phyloP scores from a whole-genome alignment of 2,888 invertebrate genomes.

The Antheraea assamensis region DNA sequence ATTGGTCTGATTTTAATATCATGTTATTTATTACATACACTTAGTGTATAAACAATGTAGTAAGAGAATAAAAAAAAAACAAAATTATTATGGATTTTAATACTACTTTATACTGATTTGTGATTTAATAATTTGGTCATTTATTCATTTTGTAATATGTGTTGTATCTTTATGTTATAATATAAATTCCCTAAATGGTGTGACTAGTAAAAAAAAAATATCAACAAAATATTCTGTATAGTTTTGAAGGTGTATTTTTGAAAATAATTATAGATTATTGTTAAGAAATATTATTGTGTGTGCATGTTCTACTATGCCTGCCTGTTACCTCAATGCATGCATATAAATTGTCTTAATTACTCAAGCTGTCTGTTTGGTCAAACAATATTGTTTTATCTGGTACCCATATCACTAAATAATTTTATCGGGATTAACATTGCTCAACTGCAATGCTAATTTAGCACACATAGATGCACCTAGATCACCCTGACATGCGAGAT shows the following conservation, averaged over 20 bases:
- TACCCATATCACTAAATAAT: constrained; percentile 25
- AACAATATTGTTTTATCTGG: constrained; percentile 16
- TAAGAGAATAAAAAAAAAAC: neutral
- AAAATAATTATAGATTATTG: neutral
- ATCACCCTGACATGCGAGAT: constrained; percentile 67
- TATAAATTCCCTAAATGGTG: neutral
- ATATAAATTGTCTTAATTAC: constrained; percentile 6
- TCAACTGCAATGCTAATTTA: constrained; percentile 61
- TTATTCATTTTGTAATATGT: neutral
- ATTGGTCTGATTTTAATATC: constrained; percentile 1
- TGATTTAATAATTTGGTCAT: no score
- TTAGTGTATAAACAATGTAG: neutral
- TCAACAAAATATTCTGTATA: no score
- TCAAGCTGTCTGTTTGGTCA: constrained; percentile 12
- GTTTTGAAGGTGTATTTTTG: neutral
- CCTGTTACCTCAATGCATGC: neutral
- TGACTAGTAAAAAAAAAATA: neutral
- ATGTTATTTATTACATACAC: neutral
- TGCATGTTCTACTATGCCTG: constrained; percentile 20
- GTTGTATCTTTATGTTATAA: no score
- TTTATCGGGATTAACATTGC: constrained; percentile 48
- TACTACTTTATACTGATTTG: no score
- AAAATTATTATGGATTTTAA: no score
- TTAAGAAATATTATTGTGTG: constrained; percentile 14
- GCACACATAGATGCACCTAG: constrained; percentile 64